Percentiles rank a stretch among this genome's conserved stretches.
These are phyloP conservation scores for Habrosyne pyritoides DNA, from an alignment of 2,888 invertebrate species.

Conservation along the genomic window DNA sequence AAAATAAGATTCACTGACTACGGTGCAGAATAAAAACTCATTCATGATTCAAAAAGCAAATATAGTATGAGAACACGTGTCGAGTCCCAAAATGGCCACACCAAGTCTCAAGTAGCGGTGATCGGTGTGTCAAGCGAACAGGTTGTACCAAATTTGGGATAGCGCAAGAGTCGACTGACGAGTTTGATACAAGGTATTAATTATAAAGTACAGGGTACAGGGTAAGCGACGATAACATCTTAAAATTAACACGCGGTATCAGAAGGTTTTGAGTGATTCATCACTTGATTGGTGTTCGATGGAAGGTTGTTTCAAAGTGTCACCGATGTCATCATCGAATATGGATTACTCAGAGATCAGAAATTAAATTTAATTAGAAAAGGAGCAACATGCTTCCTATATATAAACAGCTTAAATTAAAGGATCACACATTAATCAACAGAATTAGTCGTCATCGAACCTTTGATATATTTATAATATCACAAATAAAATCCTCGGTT, in stretches of 20 bases:
- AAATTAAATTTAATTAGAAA: background rate
- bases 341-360: background rate
- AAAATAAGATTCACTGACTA: slow-evolving; percentile 13
- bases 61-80: slow-evolving; percentile 48
- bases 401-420: background rate
- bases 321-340: too few relatives aligned
- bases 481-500: too few relatives aligned
- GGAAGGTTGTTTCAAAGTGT: background rate
- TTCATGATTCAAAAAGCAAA: slow-evolving; percentile 44
- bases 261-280: background rate
- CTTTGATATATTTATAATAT: too few relatives aligned
- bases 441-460: too few relatives aligned
- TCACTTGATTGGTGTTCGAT: background rate
- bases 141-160: slow-evolving; percentile 58
- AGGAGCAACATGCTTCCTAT: background rate
- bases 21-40: slow-evolving; percentile 31
- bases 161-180: slow-evolving; percentile 10
- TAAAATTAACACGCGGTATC: background rate
- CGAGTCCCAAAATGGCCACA: slow-evolving; percentile 40
- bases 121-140: slow-evolving; percentile 50
- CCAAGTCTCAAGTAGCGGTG: slow-evolving; percentile 42
- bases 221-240: background rate
- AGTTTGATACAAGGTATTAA: background rate
- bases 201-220: background rate
- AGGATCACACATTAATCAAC: too few relatives aligned